Percentiles rank a stretch among this genome's conserved stretches.
Conservation (phyloP, 2,888 invertebrate species). For the Hoplodrina ambigua region DNA sequence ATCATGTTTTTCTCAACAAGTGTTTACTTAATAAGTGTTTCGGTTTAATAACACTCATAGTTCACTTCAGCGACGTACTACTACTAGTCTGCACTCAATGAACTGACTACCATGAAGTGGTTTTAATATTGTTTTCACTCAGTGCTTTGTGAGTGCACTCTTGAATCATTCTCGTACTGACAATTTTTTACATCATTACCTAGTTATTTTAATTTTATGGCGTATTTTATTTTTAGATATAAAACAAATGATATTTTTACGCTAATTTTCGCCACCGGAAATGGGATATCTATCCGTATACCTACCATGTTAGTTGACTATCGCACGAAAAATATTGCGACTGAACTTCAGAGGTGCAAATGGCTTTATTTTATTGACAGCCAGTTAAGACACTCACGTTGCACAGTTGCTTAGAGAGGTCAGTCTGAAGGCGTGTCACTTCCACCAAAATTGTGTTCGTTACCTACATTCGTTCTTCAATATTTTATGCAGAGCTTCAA, state of each 20-base stretch:
- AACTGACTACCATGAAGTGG: constrained; percentile 12
- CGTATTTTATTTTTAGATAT: too few species aligned
- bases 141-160: constrained; percentile 42
- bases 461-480: too few species aligned
- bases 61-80: constrained; percentile 3
- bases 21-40: constrained; percentile 5
- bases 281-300: not conserved
- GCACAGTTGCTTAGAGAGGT: not conserved
- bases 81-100: constrained; percentile 12
- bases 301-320: too few species aligned
- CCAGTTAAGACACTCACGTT: too few species aligned
- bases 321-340: not conserved
- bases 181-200: too few species aligned
- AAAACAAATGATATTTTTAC: too few species aligned
- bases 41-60: not conserved
- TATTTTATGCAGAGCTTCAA: too few species aligned
- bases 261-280: too few species aligned
- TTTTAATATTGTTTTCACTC: constrained; percentile 18
- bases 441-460: too few species aligned
- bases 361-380: not conserved
- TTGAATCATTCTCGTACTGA: constrained; percentile 2
- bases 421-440: too few species aligned
- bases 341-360: not conserved
- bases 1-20: constrained; percentile 24
- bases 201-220: too few species aligned